These are phyloP conservation scores for Petroica traversi DNA, from an alignment of 2,113 vertebrate genomes.

Conservation along the genomic window DNA sequence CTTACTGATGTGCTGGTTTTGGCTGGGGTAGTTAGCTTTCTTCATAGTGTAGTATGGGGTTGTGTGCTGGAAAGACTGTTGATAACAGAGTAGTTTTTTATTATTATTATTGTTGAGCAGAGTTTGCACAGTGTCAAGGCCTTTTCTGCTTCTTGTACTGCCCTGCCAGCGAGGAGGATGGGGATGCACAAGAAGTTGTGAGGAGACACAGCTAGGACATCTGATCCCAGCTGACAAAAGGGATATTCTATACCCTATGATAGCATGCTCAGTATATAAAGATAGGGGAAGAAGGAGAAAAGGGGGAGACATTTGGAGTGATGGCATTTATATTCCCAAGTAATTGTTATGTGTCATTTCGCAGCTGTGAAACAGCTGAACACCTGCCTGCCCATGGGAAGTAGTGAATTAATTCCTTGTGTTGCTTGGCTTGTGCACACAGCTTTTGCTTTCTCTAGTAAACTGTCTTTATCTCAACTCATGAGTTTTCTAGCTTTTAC, in stretches of 20 bases:
- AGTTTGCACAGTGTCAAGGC: neutral
- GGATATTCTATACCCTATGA: neutral
- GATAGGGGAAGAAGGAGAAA: neutral
- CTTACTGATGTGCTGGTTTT: neutral
- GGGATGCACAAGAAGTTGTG: neutral
- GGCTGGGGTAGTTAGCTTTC: neutral
- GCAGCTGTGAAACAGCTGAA: neutral
- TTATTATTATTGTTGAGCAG: neutral
- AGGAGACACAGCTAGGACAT: neutral
- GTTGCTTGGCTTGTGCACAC: neutral
- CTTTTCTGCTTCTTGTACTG: neutral
- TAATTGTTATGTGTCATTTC: neutral
- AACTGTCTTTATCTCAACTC: neutral
- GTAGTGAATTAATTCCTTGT: neutral
- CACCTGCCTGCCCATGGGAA: neutral
- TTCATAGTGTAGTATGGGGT: neutral
- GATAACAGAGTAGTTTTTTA: neutral
- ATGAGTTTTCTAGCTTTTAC: neutral
- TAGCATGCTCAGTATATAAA: neutral
- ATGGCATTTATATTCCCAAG: neutral
- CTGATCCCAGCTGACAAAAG: neutral
- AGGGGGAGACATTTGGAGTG: neutral
- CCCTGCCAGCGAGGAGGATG: neutral
- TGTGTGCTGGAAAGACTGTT: neutral
- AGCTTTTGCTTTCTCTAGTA: neutral